phyloP scores from a whole-genome alignment of 1,140 invertebrate genomes.

The Camponotus pennsylvanicus region DNA sequence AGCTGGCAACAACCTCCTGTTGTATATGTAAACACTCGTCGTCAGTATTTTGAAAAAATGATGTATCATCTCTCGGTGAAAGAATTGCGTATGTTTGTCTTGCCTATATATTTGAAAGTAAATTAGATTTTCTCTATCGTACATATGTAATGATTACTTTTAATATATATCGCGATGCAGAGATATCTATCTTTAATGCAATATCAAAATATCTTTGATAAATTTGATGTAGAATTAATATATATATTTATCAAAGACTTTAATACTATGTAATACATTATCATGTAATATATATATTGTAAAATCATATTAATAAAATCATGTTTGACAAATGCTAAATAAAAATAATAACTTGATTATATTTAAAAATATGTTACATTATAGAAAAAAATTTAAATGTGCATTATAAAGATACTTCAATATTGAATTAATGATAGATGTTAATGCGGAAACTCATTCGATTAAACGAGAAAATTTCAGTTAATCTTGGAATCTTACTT shows the following conservation, averaged over 20 bases:
- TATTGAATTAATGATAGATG: background rate
- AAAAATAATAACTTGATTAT: too few relatives aligned
- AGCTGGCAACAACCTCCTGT: constrained; percentile 74
- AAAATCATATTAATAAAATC: too few relatives aligned
- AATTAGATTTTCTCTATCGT: background rate
- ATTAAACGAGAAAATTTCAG: background rate
- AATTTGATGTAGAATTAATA: background rate
- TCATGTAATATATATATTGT: too few relatives aligned
- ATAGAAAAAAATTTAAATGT: too few relatives aligned
- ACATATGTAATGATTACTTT: background rate
- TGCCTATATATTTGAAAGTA: constrained; percentile 75
- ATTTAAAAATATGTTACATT: too few relatives aligned
- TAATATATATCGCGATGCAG: background rate
- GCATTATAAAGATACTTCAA: background rate
- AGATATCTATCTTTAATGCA: background rate
- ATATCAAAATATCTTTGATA: background rate
- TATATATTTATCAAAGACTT: too few relatives aligned
- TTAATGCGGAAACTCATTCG: background rate
- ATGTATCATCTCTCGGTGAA: constrained; percentile 87
- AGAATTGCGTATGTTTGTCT: constrained; percentile 88
- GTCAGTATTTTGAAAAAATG: constrained; percentile 46
- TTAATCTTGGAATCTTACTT: constrained; percentile 78
- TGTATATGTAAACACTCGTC: too few relatives aligned
- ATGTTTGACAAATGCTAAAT: too few relatives aligned
- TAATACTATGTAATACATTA: too few relatives aligned